Evolutionary conservation across 2,797 vertebrate species (phyloP), one percentile per base, ranked within the genome.

Genomic region (Tragelaphus oryx): DNA sequence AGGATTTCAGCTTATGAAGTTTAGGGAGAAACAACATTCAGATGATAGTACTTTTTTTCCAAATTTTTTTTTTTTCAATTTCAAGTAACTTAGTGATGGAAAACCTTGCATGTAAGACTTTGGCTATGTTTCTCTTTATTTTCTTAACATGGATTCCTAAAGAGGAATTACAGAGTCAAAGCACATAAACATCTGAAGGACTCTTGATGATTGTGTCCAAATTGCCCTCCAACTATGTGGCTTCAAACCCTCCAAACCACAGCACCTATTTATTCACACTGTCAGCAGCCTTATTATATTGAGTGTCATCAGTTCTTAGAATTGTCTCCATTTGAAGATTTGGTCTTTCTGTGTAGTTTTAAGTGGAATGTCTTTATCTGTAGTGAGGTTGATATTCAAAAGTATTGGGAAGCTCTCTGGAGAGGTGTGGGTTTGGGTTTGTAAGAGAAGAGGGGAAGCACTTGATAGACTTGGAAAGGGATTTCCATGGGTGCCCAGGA

Each of bases 81-180:
- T 90, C 60, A 88, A 92, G 52, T 44, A 92, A 50, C 55, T 68
- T 60, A 71, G 59, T 50, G 50, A 85, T 81, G 37, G 46, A 94
- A 90, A 83, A 57, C 41, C 44, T 52, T 75, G 54, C 30, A 33
- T 11, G 0, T 86, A 82, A 91, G 28, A 75, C 48, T 82, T 85
- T 88, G 44, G 48, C 57, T 59, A 33, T 1, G 4, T 86, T 92
- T 96, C 22, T 92, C 41, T 95, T 91, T 37, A 89, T 90, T 92
- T 97, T 11, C 9, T 62, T 76, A 87, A 50, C n/a, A 50, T 44
- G 33, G 59, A 78, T 87, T 97, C 71, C n/a, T 84, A 74, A 82
- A 62, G n/a, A 84, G 62, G 44, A 85, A 89, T 81, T 84, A 62
- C 44, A 50, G 48, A 95, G 84, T 87, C 80, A 97, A 89, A 92